Conservation (phyloP, 1,140 invertebrate genomes). For the Nasonia giraulti region DNA sequence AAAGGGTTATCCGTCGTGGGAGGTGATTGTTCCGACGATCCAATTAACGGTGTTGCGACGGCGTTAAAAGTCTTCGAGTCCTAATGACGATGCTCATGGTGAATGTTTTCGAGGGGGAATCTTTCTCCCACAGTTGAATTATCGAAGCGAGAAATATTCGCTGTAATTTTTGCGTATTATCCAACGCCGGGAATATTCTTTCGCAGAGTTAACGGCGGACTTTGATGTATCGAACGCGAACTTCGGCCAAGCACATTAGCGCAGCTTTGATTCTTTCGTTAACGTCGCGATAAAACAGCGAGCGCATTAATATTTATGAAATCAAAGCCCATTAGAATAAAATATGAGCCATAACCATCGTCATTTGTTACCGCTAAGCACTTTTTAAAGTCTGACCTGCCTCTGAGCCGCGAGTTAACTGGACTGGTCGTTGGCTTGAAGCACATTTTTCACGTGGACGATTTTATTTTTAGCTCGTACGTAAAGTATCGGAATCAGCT, state of each 20-base stretch:
- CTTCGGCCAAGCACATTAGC: too few relatives aligned
- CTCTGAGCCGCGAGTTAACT: not conserved
- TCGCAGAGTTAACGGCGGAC: too few relatives aligned
- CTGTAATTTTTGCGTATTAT: too few relatives aligned
- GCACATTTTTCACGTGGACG: too few relatives aligned
- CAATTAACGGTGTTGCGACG: conserved; percentile 4
- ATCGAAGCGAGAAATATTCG: too few relatives aligned
- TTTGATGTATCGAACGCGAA: too few relatives aligned
- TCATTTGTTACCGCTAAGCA: not conserved
- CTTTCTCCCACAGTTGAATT: too few relatives aligned
- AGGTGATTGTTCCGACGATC: conserved; percentile 19
- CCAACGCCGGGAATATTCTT: too few relatives aligned
- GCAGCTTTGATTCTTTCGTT: too few relatives aligned
- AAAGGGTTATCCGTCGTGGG: conserved; percentile 9
- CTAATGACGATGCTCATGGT: too few relatives aligned
- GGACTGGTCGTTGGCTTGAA: not conserved
- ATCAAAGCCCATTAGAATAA: not conserved
- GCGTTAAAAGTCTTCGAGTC: not conserved
- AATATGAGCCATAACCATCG: not conserved
- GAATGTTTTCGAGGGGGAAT: not conserved
- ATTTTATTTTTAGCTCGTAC: not conserved
- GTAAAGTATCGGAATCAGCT: not conserved
- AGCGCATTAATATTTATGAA: not conserved
- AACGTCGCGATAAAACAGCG: too few relatives aligned
- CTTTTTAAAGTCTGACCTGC: not conserved